phyloP scores from a whole-genome alignment of 2,888 invertebrate genomes.

The Melanostoma scalare region DNA sequence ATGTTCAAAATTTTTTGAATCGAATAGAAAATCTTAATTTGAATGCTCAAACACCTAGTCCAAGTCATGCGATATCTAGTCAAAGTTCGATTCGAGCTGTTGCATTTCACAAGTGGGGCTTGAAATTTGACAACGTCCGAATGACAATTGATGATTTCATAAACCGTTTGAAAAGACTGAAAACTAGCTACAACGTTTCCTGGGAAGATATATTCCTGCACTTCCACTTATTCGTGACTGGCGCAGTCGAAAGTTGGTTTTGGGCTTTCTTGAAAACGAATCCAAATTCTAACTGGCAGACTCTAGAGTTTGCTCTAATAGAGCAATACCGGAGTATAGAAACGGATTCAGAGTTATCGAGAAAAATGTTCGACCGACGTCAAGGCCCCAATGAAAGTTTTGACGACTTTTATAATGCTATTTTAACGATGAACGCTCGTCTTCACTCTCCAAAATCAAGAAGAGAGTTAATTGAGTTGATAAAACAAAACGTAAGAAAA shows the following conservation, averaged over 20 bases:
- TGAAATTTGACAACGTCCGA: constrained; percentile 6
- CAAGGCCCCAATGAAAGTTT: not conserved
- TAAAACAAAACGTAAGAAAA: too few relatives aligned
- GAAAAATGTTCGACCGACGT: too few relatives aligned
- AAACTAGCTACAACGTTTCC: not conserved
- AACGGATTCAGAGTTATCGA: too few relatives aligned
- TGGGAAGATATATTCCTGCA: constrained; percentile 21
- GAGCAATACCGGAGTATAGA: constrained; percentile 11
- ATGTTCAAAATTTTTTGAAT: constrained; percentile 1
- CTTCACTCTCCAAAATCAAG: too few relatives aligned
- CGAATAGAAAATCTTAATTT: not conserved
- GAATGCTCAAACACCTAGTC: not conserved
- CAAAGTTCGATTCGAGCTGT: not conserved
- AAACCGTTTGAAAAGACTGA: not conserved
- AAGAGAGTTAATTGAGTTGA: not conserved
- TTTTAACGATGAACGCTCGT: not conserved
- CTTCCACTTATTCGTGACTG: constrained; percentile 3
- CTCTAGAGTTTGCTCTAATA: not conserved
- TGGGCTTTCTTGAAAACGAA: constrained; percentile 8
- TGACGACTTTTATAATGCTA: constrained; percentile 6
- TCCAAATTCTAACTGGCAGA: constrained; percentile 8
- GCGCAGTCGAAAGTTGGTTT: constrained; percentile 13
- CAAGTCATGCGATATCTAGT: not conserved
- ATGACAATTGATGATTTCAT: constrained; percentile 17
- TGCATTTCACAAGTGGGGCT: constrained; percentile 11